A percentile compares a stretch with the other conserved stretches of the same genome.
These are phyloP conservation scores for Mylabris sibirica DNA, from an alignment of 2,888 invertebrate genomes.

Conservation along the genomic window DNA sequence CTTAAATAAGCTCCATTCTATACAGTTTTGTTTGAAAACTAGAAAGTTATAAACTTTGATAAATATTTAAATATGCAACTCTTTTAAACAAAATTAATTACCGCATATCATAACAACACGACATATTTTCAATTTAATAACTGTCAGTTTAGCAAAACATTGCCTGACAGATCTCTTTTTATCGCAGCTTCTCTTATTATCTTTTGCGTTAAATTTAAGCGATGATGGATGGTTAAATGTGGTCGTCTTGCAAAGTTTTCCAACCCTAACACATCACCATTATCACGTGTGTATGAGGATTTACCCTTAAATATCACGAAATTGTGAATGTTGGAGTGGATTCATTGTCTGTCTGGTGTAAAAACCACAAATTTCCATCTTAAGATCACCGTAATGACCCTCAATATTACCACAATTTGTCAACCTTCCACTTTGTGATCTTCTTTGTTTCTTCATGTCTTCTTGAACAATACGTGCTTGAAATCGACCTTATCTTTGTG, in stretches of 20 bases:
- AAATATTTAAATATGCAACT: no score
- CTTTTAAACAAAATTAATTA: neutral
- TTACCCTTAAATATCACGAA: neutral
- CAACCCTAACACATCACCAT: neutral
- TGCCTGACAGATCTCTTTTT: neutral
- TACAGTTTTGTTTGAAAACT: no score
- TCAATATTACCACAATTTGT: neutral
- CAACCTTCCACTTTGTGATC: neutral
- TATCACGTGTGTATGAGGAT: neutral
- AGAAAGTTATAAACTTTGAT: no score
- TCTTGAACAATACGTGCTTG: neutral
- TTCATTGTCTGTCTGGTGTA: neutral
- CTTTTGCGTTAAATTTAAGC: neutral
- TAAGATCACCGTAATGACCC: neutral
- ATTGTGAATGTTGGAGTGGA: neutral
- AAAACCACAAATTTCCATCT: neutral
- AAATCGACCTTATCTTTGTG: neutral
- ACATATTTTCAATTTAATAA: neutral
- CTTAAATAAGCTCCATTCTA: no score
- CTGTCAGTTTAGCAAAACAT: neutral
- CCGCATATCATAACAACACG: neutral
- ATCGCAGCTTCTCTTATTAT: neutral
- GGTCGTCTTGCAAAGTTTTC: neutral
- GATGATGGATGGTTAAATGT: conserved; percentile 3
- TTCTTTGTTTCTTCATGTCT: neutral